phyloP scores from a whole-genome alignment of 2,797 vertebrate species.

The Paedocypris micromegethes region DNA sequence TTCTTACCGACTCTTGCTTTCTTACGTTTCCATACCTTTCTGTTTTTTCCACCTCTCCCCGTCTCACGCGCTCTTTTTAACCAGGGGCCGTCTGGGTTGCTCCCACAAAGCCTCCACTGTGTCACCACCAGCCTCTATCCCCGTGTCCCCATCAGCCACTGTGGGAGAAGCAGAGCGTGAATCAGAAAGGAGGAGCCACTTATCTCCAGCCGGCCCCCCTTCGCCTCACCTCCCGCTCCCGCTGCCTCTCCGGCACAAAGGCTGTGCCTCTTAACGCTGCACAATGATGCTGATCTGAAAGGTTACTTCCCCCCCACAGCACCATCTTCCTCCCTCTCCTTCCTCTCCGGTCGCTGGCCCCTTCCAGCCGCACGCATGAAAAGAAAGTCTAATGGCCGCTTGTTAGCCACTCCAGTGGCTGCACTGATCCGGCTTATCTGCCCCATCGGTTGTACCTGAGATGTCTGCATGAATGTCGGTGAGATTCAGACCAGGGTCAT shows the following conservation, averaged over 20 bases:
- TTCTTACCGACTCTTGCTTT: slow-evolving; percentile 15
- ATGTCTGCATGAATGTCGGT: slow-evolving; percentile 74
- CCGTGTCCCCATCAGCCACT: slow-evolving; percentile 62
- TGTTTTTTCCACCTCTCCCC: slow-evolving; percentile 51
- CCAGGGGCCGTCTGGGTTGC: slow-evolving; percentile 64
- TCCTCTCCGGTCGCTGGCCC: slow-evolving; percentile 28
- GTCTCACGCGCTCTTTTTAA: slow-evolving; percentile 49
- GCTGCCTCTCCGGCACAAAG: slow-evolving; percentile 64
- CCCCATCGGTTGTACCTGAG: slow-evolving; percentile 79
- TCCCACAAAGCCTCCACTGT: slow-evolving; percentile 94
- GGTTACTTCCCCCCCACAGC: slow-evolving; percentile 50
- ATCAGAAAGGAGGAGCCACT: slow-evolving; percentile 64
- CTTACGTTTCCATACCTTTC: slow-evolving; percentile 28
- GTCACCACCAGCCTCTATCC: slow-evolving; percentile 51
- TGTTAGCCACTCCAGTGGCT: slow-evolving; percentile 82
- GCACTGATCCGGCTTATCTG: slow-evolving; percentile 82
- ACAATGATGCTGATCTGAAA: slow-evolving; percentile 76
- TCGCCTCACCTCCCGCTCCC: slow-evolving; percentile 35
- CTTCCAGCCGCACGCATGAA: slow-evolving; percentile 76
- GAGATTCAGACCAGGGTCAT: slow-evolving; percentile 67
- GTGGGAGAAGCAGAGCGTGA: slow-evolving; percentile 77
- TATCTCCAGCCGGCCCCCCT: slow-evolving; percentile 54
- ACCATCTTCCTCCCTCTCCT: slow-evolving; percentile 22
- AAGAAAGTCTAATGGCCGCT: slow-evolving; percentile 85
- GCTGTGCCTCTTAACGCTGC: slow-evolving; percentile 71